A percentile compares a stretch with the other conserved stretches of the same genome.
Evolutionary conservation across 53 echinoderm and acorn worm genomes (phyloP).

Genomic region (Paracentrotus lividus): DNA sequence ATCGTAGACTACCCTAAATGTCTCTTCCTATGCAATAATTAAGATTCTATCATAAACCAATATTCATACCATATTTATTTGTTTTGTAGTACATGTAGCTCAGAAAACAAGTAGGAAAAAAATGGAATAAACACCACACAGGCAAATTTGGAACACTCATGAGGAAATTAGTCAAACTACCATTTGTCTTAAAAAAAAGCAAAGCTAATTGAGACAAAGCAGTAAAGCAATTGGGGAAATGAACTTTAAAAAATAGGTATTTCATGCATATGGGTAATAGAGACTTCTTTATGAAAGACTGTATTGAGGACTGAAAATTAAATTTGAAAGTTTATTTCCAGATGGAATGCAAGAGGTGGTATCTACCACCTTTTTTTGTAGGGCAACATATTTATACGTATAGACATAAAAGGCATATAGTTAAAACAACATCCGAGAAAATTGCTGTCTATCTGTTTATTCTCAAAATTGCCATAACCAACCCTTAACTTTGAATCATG

Average conservation of each 20-base stretch:
- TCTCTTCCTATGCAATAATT: no score
- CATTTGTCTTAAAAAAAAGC: background rate
- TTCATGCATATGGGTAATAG: background rate
- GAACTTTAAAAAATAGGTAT: background rate
- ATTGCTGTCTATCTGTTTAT: no score
- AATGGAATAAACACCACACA: background rate
- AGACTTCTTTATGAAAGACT: background rate
- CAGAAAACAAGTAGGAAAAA: background rate
- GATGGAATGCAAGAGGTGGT: no score
- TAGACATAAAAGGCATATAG: no score
- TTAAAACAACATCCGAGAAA: no score
- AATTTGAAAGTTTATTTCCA: no score
- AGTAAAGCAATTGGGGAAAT: slow-evolving; percentile 1
- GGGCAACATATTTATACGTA: no score
- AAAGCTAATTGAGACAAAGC: background rate
- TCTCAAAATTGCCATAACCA: no score
- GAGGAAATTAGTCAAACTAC: background rate
- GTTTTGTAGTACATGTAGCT: background rate
- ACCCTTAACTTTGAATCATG: no score
- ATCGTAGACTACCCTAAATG: no score
- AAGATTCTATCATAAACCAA: background rate
- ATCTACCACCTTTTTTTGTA: no score
- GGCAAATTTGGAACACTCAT: background rate
- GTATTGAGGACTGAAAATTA: background rate
- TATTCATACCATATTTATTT: background rate